phyloP scores from a whole-genome alignment of 2,888 invertebrate genomes.

The Acronicta psi region DNA sequence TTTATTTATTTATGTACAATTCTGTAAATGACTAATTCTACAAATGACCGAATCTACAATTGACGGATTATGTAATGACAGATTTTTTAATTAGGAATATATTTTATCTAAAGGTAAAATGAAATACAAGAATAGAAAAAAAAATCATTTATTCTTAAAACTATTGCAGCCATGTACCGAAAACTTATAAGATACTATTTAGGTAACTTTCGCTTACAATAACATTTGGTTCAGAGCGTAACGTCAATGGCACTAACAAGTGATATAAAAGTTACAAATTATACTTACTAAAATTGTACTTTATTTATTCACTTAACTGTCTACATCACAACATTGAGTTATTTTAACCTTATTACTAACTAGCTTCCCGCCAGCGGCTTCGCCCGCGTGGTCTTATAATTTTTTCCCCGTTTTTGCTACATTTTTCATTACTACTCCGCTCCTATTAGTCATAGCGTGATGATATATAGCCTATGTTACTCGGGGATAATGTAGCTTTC shows the following conservation, averaged over 20 bases:
- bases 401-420: too few relatives aligned
- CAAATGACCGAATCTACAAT: too few relatives aligned
- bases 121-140: constrained; percentile 13
- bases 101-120: background rate
- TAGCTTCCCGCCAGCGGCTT: too few relatives aligned
- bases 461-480: too few relatives aligned
- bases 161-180: constrained; percentile 24
- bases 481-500: too few relatives aligned
- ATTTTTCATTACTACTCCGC: too few relatives aligned
- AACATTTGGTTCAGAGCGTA: constrained; percentile 63
- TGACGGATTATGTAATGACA: too few relatives aligned
- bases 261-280: constrained; percentile 57
- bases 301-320: constrained; percentile 23
- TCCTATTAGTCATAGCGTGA: too few relatives aligned
- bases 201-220: constrained; percentile 57
- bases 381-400: too few relatives aligned
- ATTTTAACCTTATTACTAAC: constrained; percentile 27
- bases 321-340: constrained; percentile 58
- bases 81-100: too few relatives aligned
- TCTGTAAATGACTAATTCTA: too few relatives aligned
- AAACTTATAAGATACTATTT: constrained; percentile 39
- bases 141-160: constrained; percentile 32
- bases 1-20: too few relatives aligned
- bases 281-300: constrained; percentile 44
- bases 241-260: constrained; percentile 64